These are phyloP conservation scores for Acanthosepion esculentum DNA, from an alignment of 2,888 invertebrate genomes.

Conservation along the genomic window DNA sequence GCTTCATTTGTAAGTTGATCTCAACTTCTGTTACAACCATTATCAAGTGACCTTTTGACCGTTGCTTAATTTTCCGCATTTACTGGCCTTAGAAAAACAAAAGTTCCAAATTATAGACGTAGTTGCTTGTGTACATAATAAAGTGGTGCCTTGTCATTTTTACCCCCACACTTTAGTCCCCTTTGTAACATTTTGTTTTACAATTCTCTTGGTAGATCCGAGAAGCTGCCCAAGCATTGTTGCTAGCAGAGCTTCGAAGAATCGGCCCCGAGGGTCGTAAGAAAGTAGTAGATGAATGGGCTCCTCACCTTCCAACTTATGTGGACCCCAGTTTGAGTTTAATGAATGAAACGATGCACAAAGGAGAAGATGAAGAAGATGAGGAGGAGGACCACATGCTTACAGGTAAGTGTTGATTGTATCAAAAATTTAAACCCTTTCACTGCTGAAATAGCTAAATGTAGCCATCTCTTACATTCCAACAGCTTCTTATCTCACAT, in stretches of 20 bases:
- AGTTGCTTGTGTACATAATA: no score
- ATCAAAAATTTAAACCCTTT: not conserved
- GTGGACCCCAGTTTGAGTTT: slow-evolving; percentile 76
- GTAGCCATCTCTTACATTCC: no score
- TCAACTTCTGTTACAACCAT: no score
- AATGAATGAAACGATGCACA: slow-evolving; percentile 65
- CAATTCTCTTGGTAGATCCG: slow-evolving; percentile 78
- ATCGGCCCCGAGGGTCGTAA: slow-evolving; percentile 93
- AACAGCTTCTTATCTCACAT: no score
- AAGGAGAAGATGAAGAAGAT: slow-evolving; percentile 61
- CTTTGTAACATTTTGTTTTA: not conserved
- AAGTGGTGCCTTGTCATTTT: no score
- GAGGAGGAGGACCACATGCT: slow-evolving; percentile 59
- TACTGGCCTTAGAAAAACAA: no score
- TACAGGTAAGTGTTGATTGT: slow-evolving; percentile 43
- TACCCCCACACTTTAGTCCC: no score
- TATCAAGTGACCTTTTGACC: no score
- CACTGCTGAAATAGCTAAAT: no score
- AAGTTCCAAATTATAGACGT: no score
- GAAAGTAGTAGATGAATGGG: slow-evolving; percentile 94
- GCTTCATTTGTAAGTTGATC: no score
- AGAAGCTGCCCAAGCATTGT: slow-evolving; percentile 95
- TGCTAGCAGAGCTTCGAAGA: slow-evolving; percentile 92
- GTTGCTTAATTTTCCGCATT: no score
- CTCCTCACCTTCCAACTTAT: slow-evolving; percentile 89